Conservation (phyloP, 2,888 invertebrate genomes). For the Lissonota sp. region DNA sequence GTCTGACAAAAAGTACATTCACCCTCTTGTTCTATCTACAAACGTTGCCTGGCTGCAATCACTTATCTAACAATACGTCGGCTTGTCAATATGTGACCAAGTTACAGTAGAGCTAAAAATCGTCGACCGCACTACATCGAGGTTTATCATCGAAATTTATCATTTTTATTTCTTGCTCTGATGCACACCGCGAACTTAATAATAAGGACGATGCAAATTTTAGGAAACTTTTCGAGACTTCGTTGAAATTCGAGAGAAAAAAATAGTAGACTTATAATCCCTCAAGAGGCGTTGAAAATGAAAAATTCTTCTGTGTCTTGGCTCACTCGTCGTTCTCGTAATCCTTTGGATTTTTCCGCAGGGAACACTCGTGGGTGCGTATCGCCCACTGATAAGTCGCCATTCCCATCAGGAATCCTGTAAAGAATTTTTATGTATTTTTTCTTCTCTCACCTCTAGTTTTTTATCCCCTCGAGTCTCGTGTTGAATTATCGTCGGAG, state of each 20-base stretch:
- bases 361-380: constrained; percentile 34
- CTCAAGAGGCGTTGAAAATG: neutral
- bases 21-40: neutral
- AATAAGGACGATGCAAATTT: neutral
- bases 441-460: neutral
- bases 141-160: constrained; percentile 1
- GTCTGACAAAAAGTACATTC: neutral
- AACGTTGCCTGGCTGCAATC: constrained; percentile 44
- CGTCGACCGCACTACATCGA: neutral
- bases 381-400: constrained; percentile 57
- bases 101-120: constrained; percentile 16
- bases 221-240: neutral
- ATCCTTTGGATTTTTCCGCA: constrained; percentile 68
- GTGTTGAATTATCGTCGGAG: neutral
- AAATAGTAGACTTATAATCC: neutral
- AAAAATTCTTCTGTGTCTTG: neutral
- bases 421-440: constrained; percentile 5
- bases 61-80: constrained; percentile 36
- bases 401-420: constrained; percentile 46
- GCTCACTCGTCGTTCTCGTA: constrained; percentile 68
- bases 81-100: constrained; percentile 39
- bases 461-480: neutral
- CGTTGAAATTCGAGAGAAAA: neutral
- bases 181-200: neutral
- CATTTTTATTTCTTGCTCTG: constrained; percentile 25